phyloP scores from a whole-genome alignment of 2,113 vertebrate genomes.

The Rhinolophus sinicus region DNA sequence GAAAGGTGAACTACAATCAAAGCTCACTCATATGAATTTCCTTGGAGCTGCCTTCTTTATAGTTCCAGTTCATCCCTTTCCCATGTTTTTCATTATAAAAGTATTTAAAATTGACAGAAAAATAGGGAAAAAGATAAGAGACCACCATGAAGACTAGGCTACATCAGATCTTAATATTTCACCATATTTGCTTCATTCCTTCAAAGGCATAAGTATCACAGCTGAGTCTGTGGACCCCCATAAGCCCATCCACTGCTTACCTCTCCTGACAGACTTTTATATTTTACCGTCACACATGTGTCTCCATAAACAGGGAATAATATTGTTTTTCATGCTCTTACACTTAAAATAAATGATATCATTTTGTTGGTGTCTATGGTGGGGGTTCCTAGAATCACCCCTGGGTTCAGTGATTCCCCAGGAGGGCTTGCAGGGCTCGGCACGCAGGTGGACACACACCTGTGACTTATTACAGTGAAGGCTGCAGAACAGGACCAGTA shows the following conservation, averaged over 20 bases:
- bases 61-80: not conserved
- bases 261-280: not conserved
- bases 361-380: not conserved
- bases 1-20: fast-evolving
- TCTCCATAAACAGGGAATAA: not conserved
- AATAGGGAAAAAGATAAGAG: not conserved
- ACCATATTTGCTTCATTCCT: not conserved
- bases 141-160: not conserved
- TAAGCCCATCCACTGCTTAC: not conserved
- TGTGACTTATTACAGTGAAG: not conserved
- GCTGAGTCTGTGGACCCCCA: not conserved
- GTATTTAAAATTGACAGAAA: not conserved
- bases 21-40: not conserved
- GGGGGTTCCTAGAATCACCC: fast-evolving
- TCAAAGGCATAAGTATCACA: not conserved
- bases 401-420: too few relatives aligned
- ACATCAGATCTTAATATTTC: not conserved
- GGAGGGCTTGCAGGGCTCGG: not conserved
- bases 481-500: too few relatives aligned
- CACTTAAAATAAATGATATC: not conserved
- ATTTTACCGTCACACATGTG: fast-evolving
- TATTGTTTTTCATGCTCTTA: not conserved
- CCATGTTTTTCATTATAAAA: not conserved
- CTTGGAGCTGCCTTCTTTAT: not conserved
- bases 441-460: fast-evolving